A percentile compares a stretch with the other conserved stretches of the same genome.
Conservation (phyloP, 2,888 invertebrate species). For the Agrotis puta region DNA sequence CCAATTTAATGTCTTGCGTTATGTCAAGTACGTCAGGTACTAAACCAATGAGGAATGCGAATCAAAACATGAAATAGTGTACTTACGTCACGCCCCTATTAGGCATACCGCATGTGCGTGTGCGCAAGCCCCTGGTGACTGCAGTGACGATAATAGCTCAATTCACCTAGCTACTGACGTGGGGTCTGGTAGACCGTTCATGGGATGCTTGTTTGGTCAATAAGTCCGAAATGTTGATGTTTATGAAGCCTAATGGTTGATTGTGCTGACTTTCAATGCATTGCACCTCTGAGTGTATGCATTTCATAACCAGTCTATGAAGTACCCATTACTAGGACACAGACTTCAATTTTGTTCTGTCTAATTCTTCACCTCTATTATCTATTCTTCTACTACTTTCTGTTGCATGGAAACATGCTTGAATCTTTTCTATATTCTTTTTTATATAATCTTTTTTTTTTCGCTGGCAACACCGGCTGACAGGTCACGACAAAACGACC, state of each 20-base stretch:
- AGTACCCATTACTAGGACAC: neutral
- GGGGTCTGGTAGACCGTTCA: neutral
- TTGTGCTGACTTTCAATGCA: neutral
- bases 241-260: neutral
- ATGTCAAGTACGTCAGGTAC: conserved; percentile 28
- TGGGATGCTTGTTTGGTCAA: conserved; percentile 3
- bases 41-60: conserved; percentile 47
- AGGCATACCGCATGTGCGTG: conserved; percentile 30
- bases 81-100: conserved; percentile 54
- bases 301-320: neutral
- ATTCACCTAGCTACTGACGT: conserved; percentile 21
- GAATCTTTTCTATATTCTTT: too few species aligned
- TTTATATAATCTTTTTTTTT: too few species aligned
- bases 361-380: too few species aligned
- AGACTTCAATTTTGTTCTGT: too few species aligned
- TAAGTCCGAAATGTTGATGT: conserved; percentile 13
- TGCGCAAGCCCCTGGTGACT: conserved; percentile 28
- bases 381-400: too few species aligned
- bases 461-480: too few species aligned
- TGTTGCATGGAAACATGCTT: neutral
- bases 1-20: conserved; percentile 34
- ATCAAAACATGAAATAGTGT: conserved; percentile 47
- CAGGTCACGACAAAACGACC: too few species aligned
- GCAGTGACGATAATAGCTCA: conserved; percentile 42
- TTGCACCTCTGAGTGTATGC: neutral